Conservation (phyloP, 2,888 invertebrate species). For the Eristalis intricaria region DNA sequence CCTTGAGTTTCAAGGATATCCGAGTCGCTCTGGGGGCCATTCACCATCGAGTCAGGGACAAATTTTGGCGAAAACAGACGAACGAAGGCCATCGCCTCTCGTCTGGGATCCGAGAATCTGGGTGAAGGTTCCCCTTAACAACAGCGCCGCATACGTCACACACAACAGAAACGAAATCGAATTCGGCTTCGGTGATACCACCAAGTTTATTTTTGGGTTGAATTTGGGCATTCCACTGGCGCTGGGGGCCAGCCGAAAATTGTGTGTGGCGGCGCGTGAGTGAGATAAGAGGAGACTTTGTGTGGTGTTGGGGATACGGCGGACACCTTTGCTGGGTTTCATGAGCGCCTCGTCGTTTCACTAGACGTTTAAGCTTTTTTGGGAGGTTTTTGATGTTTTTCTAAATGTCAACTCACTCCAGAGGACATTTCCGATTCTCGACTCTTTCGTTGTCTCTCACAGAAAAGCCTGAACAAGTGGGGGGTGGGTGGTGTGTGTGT, state of each 20-base stretch:
- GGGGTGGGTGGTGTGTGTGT: not conserved
- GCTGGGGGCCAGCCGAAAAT: slow-evolving; percentile 34
- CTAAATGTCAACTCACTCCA: slow-evolving; percentile 29
- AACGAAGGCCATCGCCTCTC: slow-evolving; percentile 36
- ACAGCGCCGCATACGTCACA: not conserved
- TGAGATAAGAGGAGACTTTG: slow-evolving; percentile 14
- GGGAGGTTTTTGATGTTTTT: slow-evolving; percentile 75
- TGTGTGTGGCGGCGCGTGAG: slow-evolving; percentile 12
- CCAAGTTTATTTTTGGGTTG: slow-evolving; percentile 42
- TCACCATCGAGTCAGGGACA: slow-evolving; percentile 66
- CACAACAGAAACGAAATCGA: slow-evolving; percentile 10
- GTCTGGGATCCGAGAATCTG: slow-evolving; percentile 45
- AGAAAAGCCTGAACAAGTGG: not conserved
- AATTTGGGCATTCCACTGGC: slow-evolving; percentile 59
- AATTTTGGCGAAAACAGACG: slow-evolving; percentile 62
- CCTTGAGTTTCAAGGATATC: slow-evolving; percentile 79
- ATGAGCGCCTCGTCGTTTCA: slow-evolving; percentile 79
- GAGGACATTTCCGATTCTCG: slow-evolving; percentile 2
- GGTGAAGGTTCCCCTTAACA: slow-evolving; percentile 28
- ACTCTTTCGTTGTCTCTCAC: not conserved
- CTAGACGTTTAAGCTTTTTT: slow-evolving; percentile 80
- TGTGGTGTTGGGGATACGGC: not conserved
- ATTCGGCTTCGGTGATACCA: not conserved
- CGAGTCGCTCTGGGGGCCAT: slow-evolving; percentile 71
- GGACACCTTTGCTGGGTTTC: slow-evolving; percentile 10